Percentiles rank a stretch among this genome's conserved stretches.
phyloP scores from a whole-genome alignment of 2,888 invertebrate genomes.

The Psylliodes chrysocephalus region DNA sequence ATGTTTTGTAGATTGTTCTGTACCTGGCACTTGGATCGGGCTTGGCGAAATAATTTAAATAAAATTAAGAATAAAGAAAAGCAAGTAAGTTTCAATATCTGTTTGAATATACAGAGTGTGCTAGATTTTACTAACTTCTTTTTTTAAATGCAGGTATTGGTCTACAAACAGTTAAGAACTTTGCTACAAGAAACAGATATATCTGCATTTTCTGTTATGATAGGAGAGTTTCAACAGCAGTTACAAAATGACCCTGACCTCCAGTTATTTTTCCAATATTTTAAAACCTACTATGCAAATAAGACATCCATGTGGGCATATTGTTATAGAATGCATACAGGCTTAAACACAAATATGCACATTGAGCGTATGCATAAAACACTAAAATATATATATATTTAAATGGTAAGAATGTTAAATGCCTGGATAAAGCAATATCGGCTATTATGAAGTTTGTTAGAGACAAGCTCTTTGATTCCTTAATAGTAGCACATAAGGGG shows the following conservation, averaged over 20 bases:
- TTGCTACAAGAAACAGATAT: slow-evolving; percentile 39
- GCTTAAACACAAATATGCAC: slow-evolving; percentile 32
- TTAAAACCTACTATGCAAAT: slow-evolving; percentile 31
- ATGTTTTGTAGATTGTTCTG: not conserved
- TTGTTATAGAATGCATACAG: slow-evolving; percentile 26
- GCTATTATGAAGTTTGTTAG: too few species aligned
- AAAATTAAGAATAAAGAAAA: too few species aligned
- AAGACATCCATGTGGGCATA: slow-evolving; percentile 22
- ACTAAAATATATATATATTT: slow-evolving; percentile 44
- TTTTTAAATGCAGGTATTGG: not conserved
- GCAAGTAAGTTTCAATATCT: too few species aligned
- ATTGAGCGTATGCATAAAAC: slow-evolving; percentile 41
- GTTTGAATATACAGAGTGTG: too few species aligned
- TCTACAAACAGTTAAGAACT: slow-evolving; percentile 27
- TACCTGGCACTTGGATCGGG: not conserved
- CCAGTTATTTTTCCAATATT: slow-evolving; percentile 37
- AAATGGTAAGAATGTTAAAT: too few species aligned
- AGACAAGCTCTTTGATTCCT: too few species aligned
- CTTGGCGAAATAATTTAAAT: not conserved
- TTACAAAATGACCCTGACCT: slow-evolving; percentile 20
- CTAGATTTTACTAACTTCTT: too few species aligned
- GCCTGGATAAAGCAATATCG: too few species aligned
- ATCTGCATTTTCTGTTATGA: slow-evolving; percentile 31
- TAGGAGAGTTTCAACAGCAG: slow-evolving; percentile 21
- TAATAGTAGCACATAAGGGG: too few species aligned